Evolutionary conservation across 2,888 invertebrate species (phyloP).

Genomic region (Crossocerus cetratus): DNA sequence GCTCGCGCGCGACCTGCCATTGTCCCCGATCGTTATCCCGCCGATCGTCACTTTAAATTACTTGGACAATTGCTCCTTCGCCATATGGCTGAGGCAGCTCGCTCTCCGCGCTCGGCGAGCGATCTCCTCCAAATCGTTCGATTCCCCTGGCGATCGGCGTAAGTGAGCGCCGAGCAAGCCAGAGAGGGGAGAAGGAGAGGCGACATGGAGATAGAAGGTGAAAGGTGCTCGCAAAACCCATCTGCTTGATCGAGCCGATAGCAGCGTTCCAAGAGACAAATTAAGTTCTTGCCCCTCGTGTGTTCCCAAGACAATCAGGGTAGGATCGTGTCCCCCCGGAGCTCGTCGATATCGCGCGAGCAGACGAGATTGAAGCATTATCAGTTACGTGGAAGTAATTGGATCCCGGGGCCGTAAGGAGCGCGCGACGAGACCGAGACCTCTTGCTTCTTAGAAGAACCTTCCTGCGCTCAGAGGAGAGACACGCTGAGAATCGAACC

Average conservation of each 20-base stretch:
- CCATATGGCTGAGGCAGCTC: slow-evolving; percentile 65
- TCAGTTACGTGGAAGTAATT: slow-evolving; percentile 30
- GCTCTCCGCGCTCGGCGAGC: slow-evolving; percentile 37
- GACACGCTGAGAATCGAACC: too few species aligned
- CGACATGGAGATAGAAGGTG: slow-evolving; percentile 10
- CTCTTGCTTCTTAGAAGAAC: background rate
- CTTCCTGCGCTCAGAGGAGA: too few species aligned
- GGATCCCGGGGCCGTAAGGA: background rate
- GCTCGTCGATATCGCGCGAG: slow-evolving; percentile 27
- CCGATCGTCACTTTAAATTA: slow-evolving; percentile 53
- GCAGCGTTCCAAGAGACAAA: slow-evolving; percentile 72
- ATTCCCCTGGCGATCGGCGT: slow-evolving; percentile 33
- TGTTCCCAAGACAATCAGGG: slow-evolving; percentile 59
- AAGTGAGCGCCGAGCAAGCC: slow-evolving; percentile 21
- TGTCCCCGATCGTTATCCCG: slow-evolving; percentile 63
- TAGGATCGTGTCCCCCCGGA: slow-evolving; percentile 41
- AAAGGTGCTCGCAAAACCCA: slow-evolving; percentile 55
- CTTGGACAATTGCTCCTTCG: slow-evolving; percentile 63
- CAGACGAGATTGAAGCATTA: slow-evolving; percentile 30
- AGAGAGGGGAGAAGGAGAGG: slow-evolving; percentile 11
- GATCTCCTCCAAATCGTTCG: slow-evolving; percentile 60
- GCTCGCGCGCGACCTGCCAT: slow-evolving; percentile 16
- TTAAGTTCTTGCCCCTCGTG: slow-evolving; percentile 71
- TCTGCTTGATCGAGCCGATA: slow-evolving; percentile 70
- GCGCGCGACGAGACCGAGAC: too few species aligned